These are phyloP conservation scores for Xiphophorus couchianus DNA, from an alignment of 2,113 vertebrate species.

Conservation along the genomic window DNA sequence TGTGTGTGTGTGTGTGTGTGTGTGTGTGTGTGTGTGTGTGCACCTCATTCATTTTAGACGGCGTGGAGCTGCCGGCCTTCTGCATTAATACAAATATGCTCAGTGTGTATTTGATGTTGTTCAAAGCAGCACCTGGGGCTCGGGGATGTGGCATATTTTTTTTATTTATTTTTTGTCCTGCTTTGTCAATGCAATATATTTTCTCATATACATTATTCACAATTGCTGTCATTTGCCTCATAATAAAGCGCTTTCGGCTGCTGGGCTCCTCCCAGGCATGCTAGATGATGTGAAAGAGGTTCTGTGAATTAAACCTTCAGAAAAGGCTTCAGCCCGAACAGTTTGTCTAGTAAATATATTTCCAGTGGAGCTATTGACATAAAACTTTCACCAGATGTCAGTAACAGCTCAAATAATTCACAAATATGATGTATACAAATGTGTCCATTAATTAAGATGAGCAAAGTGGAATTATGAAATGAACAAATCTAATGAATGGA, in stretches of 20 bases:
- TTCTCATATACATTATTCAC: slow-evolving; percentile 41
- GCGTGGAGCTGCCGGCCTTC: slow-evolving; percentile 20
- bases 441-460: background rate
- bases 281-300: background rate
- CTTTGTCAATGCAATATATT: slow-evolving; percentile 40
- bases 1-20: background rate
- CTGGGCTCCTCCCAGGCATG: background rate
- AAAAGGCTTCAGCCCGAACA: background rate
- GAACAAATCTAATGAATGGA: background rate
- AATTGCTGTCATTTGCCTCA: slow-evolving; percentile 32
- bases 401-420: background rate
- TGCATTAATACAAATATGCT: slow-evolving; percentile 62
- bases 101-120: slow-evolving; percentile 59
- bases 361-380: background rate
- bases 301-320: slow-evolving; percentile 20
- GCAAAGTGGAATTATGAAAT: background rate
- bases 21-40: background rate
- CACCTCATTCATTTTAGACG: slow-evolving; percentile 32
- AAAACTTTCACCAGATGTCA: background rate
- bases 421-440: background rate
- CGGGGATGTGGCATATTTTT: slow-evolving; percentile 3
- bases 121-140: slow-evolving; percentile 59
- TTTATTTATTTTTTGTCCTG: background rate
- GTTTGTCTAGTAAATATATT: background rate
- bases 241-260: slow-evolving; percentile 37